Evolutionary conservation across 2,113 vertebrate species (phyloP).

Genomic region (Pseudorectes ferrugineus): DNA sequence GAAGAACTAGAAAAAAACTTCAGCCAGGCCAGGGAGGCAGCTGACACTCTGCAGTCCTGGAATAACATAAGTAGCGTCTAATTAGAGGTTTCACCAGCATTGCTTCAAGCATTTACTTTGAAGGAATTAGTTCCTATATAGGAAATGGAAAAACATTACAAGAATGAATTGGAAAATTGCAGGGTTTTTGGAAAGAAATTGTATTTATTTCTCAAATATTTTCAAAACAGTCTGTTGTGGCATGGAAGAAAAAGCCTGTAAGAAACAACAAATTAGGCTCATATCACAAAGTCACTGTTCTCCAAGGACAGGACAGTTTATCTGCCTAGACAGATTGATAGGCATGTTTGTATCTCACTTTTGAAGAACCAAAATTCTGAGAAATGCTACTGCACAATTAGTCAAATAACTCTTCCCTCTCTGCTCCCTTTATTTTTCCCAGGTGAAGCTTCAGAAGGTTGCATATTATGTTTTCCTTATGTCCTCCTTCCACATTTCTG

Average conservation of each 20-base stretch:
- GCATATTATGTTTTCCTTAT: fast-evolving
- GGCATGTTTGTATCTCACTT: background rate
- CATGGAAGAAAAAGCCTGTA: too few species aligned
- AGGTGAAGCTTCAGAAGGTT: background rate
- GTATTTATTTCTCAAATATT: background rate
- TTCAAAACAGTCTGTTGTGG: background rate
- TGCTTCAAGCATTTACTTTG: background rate
- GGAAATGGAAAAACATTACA: background rate
- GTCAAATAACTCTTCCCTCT: background rate
- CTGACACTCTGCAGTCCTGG: background rate
- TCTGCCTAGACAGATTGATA: background rate
- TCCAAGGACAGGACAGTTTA: background rate
- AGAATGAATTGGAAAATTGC: background rate
- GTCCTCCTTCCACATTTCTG: background rate
- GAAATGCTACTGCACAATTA: background rate
- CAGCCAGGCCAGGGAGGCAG: background rate
- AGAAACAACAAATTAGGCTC: background rate
- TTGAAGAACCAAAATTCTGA: background rate
- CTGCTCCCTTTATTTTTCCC: background rate
- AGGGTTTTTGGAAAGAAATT: background rate
- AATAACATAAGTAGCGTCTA: background rate
- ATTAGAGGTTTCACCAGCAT: background rate
- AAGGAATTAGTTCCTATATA: background rate
- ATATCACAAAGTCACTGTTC: background rate
- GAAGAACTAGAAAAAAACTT: background rate